These are phyloP conservation scores for Cyprinodon diabolis DNA, from an alignment of 2,797 vertebrate species.

Conservation along the genomic window DNA sequence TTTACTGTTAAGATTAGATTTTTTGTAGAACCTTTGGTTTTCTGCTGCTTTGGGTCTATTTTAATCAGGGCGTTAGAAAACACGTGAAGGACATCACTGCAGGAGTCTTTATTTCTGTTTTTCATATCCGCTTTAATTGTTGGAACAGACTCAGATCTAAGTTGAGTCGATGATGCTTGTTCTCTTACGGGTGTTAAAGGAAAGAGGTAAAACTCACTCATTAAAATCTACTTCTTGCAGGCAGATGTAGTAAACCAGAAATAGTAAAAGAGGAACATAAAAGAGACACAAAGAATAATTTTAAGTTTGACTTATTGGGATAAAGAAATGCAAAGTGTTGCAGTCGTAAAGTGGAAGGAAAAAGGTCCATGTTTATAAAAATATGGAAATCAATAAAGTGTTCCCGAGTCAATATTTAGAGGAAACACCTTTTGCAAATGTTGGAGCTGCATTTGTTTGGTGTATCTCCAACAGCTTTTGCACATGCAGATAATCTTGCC, in stretches of 20 bases:
- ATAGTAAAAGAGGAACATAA: conserved; percentile 16
- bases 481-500: not conserved
- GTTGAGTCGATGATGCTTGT: conserved; percentile 33
- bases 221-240: conserved; percentile 50
- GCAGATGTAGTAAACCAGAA: conserved; percentile 25
- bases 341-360: too few relatives aligned
- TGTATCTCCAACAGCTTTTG: not conserved
- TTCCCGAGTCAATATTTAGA: not conserved
- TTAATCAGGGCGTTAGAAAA: not conserved
- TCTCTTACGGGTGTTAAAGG: conserved; percentile 42
- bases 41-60: not conserved
- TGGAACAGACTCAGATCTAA: not conserved
- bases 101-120: not conserved
- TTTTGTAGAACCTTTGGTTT: not conserved
- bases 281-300: conserved; percentile 12
- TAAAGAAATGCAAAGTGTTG: too few relatives aligned
- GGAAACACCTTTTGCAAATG: not conserved
- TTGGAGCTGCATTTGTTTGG: not conserved
- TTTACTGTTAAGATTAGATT: not conserved
- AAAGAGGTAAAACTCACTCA: conserved; percentile 34
- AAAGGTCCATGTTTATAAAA: too few relatives aligned
- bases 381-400: not conserved
- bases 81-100: not conserved
- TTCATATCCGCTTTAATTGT: conserved; percentile 16
- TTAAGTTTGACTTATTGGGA: too few relatives aligned